Evolutionary conservation across 2,888 invertebrate species (phyloP).

Genomic region (Prosapia bicincta): DNA sequence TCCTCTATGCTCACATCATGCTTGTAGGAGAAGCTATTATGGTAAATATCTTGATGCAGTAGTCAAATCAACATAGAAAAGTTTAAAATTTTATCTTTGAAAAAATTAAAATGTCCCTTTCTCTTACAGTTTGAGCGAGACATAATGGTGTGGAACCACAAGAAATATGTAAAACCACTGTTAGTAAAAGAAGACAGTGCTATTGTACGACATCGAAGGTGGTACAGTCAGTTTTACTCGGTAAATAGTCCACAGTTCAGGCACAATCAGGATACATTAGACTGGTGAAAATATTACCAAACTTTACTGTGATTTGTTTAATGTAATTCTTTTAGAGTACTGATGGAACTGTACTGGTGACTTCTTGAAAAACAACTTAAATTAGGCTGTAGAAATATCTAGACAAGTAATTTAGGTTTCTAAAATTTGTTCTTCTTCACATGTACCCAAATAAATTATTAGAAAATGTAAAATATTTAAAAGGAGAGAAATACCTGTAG

Average conservation of each 20-base stretch:
- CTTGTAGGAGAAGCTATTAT: slow-evolving; percentile 66
- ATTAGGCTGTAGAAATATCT: too few relatives aligned
- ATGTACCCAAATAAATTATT: too few relatives aligned
- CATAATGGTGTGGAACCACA: slow-evolving; percentile 83
- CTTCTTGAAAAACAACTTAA: too few relatives aligned
- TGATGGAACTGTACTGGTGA: background rate
- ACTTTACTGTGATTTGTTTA: background rate
- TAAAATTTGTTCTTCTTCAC: too few relatives aligned
- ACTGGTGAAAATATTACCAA: slow-evolving; percentile 38
- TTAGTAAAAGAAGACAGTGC: slow-evolving; percentile 70
- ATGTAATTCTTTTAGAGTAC: too few relatives aligned
- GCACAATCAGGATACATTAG: slow-evolving; percentile 37
- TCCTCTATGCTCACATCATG: slow-evolving; percentile 60
- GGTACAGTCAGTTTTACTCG: slow-evolving; percentile 86
- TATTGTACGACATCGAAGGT: slow-evolving; percentile 68
- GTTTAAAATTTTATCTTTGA: background rate
- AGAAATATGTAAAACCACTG: slow-evolving; percentile 67
- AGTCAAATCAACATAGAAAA: too few relatives aligned
- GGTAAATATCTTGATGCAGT: too few relatives aligned
- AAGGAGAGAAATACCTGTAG: too few relatives aligned
- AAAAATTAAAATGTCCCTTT: background rate
- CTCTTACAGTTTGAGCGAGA: slow-evolving; percentile 75
- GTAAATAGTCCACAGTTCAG: slow-evolving; percentile 56
- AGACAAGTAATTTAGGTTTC: too few relatives aligned
- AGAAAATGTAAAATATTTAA: too few relatives aligned